Evolutionary conservation across 2,797 vertebrate genomes (phyloP).

Genomic region (Acrossocheilus fasciatus): DNA sequence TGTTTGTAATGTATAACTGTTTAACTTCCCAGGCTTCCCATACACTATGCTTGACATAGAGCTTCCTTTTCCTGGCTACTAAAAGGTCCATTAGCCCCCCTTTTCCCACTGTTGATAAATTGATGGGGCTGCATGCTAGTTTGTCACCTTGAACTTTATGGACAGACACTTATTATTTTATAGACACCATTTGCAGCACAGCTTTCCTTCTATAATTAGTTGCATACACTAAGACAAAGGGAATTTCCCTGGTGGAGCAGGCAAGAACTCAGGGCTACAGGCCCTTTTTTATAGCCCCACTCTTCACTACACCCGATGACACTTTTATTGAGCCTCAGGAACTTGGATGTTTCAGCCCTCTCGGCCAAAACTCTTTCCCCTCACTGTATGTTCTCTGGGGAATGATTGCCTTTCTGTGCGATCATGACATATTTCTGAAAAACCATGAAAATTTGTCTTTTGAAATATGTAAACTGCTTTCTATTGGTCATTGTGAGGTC

Average conservation of each 20-base stretch:
- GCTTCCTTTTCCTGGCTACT: conserved; percentile 24
- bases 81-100: conserved; percentile 29
- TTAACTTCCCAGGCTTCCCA: conserved; percentile 31
- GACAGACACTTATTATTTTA: conserved; percentile 50
- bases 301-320: conserved; percentile 60
- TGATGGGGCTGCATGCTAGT: conserved; percentile 34
- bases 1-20: conserved; percentile 21
- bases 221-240: conserved; percentile 36
- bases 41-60: background rate
- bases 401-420: conserved; percentile 42
- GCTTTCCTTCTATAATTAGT: conserved; percentile 58
- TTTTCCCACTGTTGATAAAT: conserved; percentile 37
- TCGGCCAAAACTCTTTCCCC: conserved; percentile 41
- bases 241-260: conserved; percentile 51
- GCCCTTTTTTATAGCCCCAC: conserved; percentile 46
- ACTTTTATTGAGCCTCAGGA: conserved; percentile 60
- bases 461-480: conserved; percentile 26
- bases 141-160: conserved; percentile 38
- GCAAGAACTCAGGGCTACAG: conserved; percentile 28
- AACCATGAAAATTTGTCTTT: conserved; percentile 15
- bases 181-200: conserved; percentile 32
- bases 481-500: conserved; percentile 28
- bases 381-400: conserved; percentile 38
- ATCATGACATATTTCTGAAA: conserved; percentile 47
- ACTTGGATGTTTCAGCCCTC: conserved; percentile 50